Percentiles rank a stretch among this genome's conserved stretches.
These are phyloP conservation scores for Callipepla californica DNA, from an alignment of 2,113 vertebrate genomes.

Conservation along the genomic window DNA sequence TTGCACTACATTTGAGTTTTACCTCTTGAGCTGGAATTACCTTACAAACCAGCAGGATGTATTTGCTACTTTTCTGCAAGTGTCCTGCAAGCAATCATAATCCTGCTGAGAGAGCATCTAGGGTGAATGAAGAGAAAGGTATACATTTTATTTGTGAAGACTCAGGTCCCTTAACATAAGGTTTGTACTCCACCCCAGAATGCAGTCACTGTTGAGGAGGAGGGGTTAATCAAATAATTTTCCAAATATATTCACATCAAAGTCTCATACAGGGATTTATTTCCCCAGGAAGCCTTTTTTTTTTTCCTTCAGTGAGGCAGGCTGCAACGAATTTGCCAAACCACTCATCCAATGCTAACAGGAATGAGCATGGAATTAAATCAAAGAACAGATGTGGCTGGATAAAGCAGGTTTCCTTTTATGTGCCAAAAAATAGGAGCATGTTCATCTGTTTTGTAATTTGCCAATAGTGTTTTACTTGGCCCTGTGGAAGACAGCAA, in stretches of 20 bases:
- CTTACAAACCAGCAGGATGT: not conserved
- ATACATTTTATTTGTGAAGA: not conserved
- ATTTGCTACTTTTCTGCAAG: not conserved
- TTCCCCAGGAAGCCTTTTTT: not conserved
- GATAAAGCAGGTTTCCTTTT: constrained; percentile 22
- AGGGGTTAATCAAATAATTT: not conserved
- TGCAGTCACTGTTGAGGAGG: not conserved
- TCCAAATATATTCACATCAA: not conserved
- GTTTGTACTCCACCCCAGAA: not conserved
- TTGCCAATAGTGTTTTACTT: constrained; percentile 40
- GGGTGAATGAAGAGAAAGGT: not conserved
- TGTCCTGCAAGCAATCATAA: not conserved
- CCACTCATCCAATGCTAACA: not conserved
- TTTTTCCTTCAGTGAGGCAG: not conserved
- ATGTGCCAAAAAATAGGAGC: not conserved
- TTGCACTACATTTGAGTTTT: not conserved
- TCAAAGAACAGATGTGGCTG: constrained; percentile 31
- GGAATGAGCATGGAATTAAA: not conserved
- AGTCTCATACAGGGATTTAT: not conserved
- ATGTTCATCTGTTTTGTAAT: not conserved
- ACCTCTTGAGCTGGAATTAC: not conserved
- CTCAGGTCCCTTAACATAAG: not conserved
- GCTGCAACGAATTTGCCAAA: not conserved
- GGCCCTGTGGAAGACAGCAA: not conserved
- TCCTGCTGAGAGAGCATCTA: not conserved